phyloP scores from a whole-genome alignment of 2,888 invertebrate species.

The Eristalis tenax region DNA sequence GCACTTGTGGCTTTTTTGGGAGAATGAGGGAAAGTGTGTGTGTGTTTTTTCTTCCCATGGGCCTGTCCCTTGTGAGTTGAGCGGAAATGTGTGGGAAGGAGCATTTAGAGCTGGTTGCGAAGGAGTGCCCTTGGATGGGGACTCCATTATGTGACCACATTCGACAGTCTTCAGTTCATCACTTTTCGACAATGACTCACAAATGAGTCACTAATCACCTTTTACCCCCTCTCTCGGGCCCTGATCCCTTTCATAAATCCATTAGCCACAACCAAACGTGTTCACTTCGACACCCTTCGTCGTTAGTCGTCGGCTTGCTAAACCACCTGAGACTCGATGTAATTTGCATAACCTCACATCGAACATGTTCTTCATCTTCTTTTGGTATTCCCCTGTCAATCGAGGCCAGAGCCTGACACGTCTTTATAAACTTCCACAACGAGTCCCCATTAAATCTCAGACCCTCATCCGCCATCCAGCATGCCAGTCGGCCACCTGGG shows the following conservation, averaged over 20 bases:
- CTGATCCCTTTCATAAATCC: background rate
- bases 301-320: too few relatives aligned
- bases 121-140: too few relatives aligned
- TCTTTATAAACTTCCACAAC: conserved; percentile 32
- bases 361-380: background rate
- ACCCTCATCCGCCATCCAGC: background rate
- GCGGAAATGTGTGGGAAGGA: too few relatives aligned
- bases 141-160: too few relatives aligned
- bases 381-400: background rate
- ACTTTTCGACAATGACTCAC: background rate
- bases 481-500: conserved; percentile 49
- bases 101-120: too few relatives aligned
- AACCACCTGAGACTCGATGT: conserved; percentile 51
- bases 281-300: conserved; percentile 30
- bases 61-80: too few relatives aligned
- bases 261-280: conserved; percentile 36
- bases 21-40: background rate
- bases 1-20: background rate
- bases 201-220: conserved; percentile 43
- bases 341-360: conserved; percentile 50
- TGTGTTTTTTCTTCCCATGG: too few relatives aligned
- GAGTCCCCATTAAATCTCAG: conserved; percentile 51
- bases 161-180: background rate
- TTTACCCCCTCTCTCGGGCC: conserved; percentile 4
- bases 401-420: conserved; percentile 12